phyloP scores from a whole-genome alignment of 2,113 vertebrate species.

The Rhagologus leucostigma region DNA sequence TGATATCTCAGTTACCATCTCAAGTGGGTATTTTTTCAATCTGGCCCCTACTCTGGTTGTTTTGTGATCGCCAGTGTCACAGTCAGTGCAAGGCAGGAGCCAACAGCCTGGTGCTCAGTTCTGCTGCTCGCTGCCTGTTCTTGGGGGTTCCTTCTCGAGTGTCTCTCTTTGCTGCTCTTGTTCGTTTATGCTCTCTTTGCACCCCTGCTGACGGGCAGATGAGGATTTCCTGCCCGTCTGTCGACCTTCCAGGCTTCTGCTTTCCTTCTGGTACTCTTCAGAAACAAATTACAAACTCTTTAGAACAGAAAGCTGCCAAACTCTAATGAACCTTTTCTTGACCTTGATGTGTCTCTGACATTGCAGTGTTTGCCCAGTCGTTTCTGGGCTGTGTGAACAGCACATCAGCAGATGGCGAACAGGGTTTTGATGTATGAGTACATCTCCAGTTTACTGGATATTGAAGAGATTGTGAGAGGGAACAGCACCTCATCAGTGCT shows the following conservation, averaged over 20 bases:
- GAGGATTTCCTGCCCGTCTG: not conserved
- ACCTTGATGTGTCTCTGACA: not conserved
- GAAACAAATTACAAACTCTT: not conserved
- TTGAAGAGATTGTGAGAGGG: not conserved
- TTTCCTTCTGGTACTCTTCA: not conserved
- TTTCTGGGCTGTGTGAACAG: not conserved
- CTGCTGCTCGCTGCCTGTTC: not conserved
- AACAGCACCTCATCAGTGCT: fast-evolving
- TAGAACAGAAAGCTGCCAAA: not conserved
- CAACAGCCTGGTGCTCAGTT: not conserved
- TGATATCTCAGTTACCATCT: not conserved
- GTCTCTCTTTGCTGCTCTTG: not conserved
- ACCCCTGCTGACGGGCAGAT: not conserved
- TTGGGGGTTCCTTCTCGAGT: not conserved
- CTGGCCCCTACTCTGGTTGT: not conserved
- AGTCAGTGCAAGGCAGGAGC: not conserved
- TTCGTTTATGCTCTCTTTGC: not conserved
- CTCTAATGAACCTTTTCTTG: not conserved
- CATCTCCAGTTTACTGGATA: not conserved
- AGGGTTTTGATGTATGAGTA: not conserved
- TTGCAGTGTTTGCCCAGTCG: not conserved
- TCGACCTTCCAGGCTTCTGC: not conserved
- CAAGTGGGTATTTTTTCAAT: not conserved
- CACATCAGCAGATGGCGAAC: not conserved
- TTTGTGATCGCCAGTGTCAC: not conserved